These are phyloP conservation scores for Palythoa grandiflora DNA, from an alignment of 92 coral and sea anemone species.

Conservation along the genomic window DNA sequence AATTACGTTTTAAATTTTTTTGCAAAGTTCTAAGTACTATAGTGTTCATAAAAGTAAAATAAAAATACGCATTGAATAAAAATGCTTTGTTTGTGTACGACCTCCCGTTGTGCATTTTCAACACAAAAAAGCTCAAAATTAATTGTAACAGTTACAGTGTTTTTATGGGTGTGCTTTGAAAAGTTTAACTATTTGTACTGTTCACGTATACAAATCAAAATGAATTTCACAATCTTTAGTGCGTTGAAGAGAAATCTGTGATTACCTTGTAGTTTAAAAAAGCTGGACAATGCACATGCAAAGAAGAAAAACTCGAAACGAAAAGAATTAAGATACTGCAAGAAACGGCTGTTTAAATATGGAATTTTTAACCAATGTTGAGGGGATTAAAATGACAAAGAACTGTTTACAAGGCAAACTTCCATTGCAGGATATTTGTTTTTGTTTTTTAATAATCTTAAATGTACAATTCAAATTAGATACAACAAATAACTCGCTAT, in stretches of 20 bases:
- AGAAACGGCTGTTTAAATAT: slow-evolving; percentile 26
- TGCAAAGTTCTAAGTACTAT: too few relatives aligned
- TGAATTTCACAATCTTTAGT: neutral
- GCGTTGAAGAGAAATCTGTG: neutral
- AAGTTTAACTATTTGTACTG: too few relatives aligned
- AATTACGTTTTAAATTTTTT: too few relatives aligned
- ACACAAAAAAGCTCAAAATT: too few relatives aligned
- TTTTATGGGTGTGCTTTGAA: neutral
- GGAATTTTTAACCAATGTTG: neutral
- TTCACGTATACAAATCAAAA: neutral
- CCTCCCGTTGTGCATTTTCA: neutral
- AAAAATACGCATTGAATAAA: too few relatives aligned
- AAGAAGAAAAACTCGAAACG: neutral
- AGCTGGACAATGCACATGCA: neutral
- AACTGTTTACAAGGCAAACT: slow-evolving; percentile 14
- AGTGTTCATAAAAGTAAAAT: too few relatives aligned
- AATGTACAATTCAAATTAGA: neutral
- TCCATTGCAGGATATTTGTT: neutral
- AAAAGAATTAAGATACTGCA: neutral
- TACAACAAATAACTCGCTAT: too few relatives aligned
- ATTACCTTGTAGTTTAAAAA: neutral
- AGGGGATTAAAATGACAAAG: slow-evolving; percentile 1
- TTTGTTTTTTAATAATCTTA: neutral
- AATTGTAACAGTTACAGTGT: neutral
- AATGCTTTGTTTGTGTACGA: neutral